Base-by-base conservation (phyloP, 1,140 invertebrate species). In the Nasonia vitripennis region DNA sequence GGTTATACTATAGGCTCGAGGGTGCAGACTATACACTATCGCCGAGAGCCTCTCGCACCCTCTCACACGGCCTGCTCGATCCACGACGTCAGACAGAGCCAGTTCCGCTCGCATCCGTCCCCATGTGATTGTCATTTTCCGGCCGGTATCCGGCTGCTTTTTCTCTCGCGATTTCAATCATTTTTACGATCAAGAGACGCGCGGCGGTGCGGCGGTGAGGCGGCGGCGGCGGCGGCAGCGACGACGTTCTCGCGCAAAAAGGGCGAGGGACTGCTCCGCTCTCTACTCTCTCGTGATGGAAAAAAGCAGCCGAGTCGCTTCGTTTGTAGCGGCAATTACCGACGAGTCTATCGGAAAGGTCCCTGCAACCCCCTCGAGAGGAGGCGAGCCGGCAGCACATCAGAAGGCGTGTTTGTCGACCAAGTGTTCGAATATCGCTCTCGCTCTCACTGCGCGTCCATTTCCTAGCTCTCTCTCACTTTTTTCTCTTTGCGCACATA, bases 91-190 rank as follows among this genome's bases (percentile, higher is more conserved):
- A 85, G 84, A 85, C 84, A 81, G 84, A 80, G 70, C 74, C 70
- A 73, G n/a, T 80, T 85, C 67, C 71, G 34, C 34, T 68, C 31
- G 71, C 78, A 85, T 81, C 48, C 73, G 71, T 85, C 84, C 84
- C 78, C 74, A 80, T 77, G 55, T 85, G 84, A 85, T 85, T 85
- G 84, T 85, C 84, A 85, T 85, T 85, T 85, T 85, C 84, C 84
- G 84, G 84, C 84, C 37, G 75, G 71, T 71, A 77, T 85, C 84
- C 84, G 84, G 78, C 9, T 51, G 84, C 78, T 71, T 85, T 85
- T 85, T 85, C 84, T 85, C 71, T 81, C 48, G 55, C n/a, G 34
- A 17, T 85, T 85, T 81, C 78, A 85, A 85, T 85, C 75, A 85
- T 85, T 85, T 85, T 85, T 85, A 85, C 78, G 84, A 85, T 85